Conservation (phyloP, 2,797 vertebrate species). For the Diglossa cyanea region DNA sequence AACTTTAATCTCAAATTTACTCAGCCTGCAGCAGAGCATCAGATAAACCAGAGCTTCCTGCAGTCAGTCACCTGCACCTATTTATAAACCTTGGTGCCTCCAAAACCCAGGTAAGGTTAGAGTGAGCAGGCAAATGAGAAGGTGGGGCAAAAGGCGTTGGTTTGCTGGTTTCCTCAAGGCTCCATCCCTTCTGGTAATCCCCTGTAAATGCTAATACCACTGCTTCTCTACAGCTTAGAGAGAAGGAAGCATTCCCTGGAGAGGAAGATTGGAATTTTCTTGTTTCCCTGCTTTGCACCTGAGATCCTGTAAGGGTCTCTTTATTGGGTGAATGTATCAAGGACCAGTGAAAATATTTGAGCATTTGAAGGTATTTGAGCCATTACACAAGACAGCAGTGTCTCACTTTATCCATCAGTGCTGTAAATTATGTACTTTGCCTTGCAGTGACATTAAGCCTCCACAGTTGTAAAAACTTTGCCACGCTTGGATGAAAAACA, state of each 20-base stretch:
- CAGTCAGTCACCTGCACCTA: background rate
- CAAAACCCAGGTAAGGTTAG: background rate
- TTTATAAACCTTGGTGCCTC: background rate
- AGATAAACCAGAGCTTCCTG: background rate
- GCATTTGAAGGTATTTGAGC: background rate
- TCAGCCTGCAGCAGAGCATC: background rate
- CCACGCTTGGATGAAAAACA: constrained; percentile 11
- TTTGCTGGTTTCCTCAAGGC: background rate
- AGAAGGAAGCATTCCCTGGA: background rate
- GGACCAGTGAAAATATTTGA: background rate
- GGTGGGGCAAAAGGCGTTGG: background rate
- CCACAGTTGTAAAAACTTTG: constrained; percentile 28
- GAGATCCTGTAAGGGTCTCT: background rate
- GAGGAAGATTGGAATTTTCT: background rate
- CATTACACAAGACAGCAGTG: background rate
- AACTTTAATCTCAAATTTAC: background rate
- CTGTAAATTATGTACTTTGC: background rate
- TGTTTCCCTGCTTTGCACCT: background rate
- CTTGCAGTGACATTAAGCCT: constrained; percentile 20
- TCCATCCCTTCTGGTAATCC: background rate
- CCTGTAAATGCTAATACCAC: background rate
- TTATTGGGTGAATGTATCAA: background rate
- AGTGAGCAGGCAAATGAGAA: background rate
- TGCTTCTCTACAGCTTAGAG: background rate
- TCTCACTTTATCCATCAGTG: background rate